Base-by-base conservation (phyloP, 2,797 vertebrate species). In the Silurus lanzhouensis region DNA sequence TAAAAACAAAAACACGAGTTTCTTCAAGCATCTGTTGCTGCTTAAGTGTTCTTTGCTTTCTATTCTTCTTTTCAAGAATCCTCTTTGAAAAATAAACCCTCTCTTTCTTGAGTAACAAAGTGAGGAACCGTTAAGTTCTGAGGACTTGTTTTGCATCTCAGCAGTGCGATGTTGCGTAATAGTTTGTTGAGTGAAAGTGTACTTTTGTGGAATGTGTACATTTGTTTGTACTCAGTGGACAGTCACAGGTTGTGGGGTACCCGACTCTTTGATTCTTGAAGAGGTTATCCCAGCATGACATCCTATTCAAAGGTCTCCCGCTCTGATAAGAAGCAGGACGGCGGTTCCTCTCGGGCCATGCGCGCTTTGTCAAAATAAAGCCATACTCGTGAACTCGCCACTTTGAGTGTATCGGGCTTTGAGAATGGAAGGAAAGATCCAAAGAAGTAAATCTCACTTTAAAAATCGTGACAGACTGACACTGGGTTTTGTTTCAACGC, bases 271-370 rank as follows among this genome's bases (percentile, higher is more conserved):
- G 90, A 90, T 86, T 86, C 87, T 89, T 92, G 87, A 87, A 48
- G 38, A 74, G 86, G 93, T 94, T 90, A 92, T 89, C 88, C 87
- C 92, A 90, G 92, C 89, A 87, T 91, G 91, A 91, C 91, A 90
- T 88, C 90, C 19, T 88, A 92, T 94, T 92, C 90, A 88, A 72
- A 87, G 86, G 83, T 92, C 90, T 90, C 91, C 92, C 90, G 91
- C 89, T 92, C 91, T 90, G 44, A 90, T 91, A 88, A 90, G 91
- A 93, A 94, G 92, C 92, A 93, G 92, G 93, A 93, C 90, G 89
- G 84, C 70, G 38, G 52, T 84, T 88, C 84, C 91, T 93, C 85
- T 92, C 89, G 88, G 89, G 92, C 93, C 87, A 90, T 91, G 89
- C 75, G 27, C 87, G 88, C 88, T 92, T 93, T 89, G 90, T 92